These are phyloP conservation scores for Palloptera scutellata DNA, from an alignment of 2,888 invertebrate genomes.

Conservation along the genomic window DNA sequence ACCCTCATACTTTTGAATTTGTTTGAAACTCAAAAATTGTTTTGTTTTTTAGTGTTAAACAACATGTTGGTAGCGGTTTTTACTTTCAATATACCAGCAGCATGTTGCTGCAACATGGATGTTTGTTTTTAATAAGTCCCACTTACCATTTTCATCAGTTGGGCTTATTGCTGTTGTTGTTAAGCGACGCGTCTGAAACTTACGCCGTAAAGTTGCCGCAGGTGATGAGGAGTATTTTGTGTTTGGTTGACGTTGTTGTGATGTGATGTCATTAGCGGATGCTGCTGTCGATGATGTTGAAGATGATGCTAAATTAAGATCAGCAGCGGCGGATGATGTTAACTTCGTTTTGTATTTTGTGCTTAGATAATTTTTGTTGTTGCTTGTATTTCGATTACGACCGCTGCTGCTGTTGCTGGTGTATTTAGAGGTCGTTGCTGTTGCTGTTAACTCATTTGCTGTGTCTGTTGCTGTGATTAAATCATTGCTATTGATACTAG, in stretches of 20 bases:
- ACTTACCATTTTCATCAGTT: slow-evolving; percentile 52
- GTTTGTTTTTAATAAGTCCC: background rate
- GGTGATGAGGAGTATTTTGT: slow-evolving; percentile 22
- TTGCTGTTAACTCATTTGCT: slow-evolving; percentile 28
- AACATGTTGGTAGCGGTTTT: slow-evolving; percentile 20
- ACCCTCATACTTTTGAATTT: too few species aligned
- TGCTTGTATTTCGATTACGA: slow-evolving; percentile 27
- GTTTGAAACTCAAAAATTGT: too few species aligned
- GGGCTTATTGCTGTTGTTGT: slow-evolving; percentile 41
- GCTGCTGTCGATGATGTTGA: slow-evolving; percentile 39
- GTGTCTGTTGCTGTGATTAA: slow-evolving; percentile 10
- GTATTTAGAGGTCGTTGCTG: slow-evolving; percentile 51
- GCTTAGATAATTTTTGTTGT: slow-evolving; percentile 41
- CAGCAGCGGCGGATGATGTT: slow-evolving; percentile 21
- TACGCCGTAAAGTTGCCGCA: slow-evolving; percentile 47
- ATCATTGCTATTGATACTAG: slow-evolving; percentile 28
- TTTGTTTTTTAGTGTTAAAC: too few species aligned
- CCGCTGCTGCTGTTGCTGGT: slow-evolving; percentile 37
- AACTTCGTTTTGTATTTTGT: slow-evolving; percentile 35
- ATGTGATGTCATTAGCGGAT: slow-evolving; percentile 47
- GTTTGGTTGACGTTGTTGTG: slow-evolving; percentile 29
- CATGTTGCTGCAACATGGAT: background rate
- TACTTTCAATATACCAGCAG: too few species aligned
- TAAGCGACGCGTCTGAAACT: slow-evolving; percentile 54
- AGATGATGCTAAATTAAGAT: slow-evolving; percentile 27